These are phyloP conservation scores for Falcaria lacertinaria DNA, from an alignment of 2,888 invertebrate genomes.

Conservation along the genomic window DNA sequence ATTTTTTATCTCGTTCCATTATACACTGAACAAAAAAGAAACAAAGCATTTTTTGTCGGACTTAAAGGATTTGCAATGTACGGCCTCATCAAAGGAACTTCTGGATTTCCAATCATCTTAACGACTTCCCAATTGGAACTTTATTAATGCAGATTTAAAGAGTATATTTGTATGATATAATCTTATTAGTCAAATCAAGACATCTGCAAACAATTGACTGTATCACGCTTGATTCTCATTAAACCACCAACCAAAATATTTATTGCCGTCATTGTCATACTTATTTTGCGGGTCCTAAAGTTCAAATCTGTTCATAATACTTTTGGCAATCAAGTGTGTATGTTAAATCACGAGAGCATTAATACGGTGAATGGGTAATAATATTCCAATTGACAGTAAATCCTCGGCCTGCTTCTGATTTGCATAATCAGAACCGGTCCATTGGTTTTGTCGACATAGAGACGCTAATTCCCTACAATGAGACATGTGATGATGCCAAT, in stretches of 20 bases:
- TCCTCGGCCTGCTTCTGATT: slow-evolving; percentile 54
- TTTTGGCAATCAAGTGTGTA: slow-evolving; percentile 14
- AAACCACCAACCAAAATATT: slow-evolving; percentile 20
- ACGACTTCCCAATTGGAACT: slow-evolving; percentile 9
- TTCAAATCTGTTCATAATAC: slow-evolving; percentile 3
- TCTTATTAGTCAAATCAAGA: slow-evolving; percentile 15
- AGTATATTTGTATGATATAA: slow-evolving; percentile 21
- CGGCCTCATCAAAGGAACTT: slow-evolving; percentile 41
- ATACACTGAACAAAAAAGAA: slow-evolving; percentile 43
- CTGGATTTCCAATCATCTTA: slow-evolving; percentile 20
- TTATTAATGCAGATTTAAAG: slow-evolving; percentile 5
- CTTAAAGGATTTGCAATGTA: slow-evolving; percentile 43
- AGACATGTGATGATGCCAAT: slow-evolving; percentile 17
- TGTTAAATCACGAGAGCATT: slow-evolving; percentile 35
- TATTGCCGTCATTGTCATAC: slow-evolving; percentile 2
- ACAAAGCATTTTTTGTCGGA: slow-evolving; percentile 38
- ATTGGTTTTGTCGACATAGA: slow-evolving; percentile 24
- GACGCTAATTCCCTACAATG: slow-evolving; percentile 32
- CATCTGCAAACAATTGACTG: slow-evolving; percentile 49
- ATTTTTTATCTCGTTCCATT: slow-evolving; percentile 35
- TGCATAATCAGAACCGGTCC: slow-evolving; percentile 52
- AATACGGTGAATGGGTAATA: slow-evolving; percentile 43
- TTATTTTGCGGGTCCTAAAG: slow-evolving; percentile 5
- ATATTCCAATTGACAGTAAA: slow-evolving; percentile 55
- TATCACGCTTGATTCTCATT: slow-evolving; percentile 44